Percentiles rank a stretch among this genome's conserved stretches.
Evolutionary conservation across 2,888 invertebrate genomes (phyloP).

Genomic region (Amphipoea oculea): DNA sequence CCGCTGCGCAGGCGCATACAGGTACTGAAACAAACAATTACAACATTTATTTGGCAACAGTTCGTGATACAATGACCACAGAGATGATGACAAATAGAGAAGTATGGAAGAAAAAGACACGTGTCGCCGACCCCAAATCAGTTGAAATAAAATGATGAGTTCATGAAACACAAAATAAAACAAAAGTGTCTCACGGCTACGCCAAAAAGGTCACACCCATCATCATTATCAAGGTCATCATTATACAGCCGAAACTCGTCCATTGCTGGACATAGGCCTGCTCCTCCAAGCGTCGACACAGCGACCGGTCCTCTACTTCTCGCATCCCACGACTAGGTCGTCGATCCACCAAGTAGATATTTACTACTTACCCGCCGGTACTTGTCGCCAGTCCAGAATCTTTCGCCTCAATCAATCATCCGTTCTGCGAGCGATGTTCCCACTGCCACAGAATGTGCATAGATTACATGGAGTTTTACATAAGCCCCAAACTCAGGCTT

Average conservation of each 20-base stretch:
- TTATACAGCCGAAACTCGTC: no score
- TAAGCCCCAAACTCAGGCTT: no score
- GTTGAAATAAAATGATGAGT: not conserved
- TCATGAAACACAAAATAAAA: not conserved
- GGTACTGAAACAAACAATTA: slow-evolving; percentile 56
- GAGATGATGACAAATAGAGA: not conserved
- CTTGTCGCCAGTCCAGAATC: not conserved
- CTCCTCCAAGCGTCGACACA: no score
- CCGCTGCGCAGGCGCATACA: slow-evolving; percentile 82
- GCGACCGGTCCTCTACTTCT: not conserved
- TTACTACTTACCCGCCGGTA: not conserved
- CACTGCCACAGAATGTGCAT: not conserved
- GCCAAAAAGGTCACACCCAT: no score
- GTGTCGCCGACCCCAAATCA: no score
- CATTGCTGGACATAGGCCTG: no score
- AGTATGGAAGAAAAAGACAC: not conserved
- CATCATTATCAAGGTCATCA: no score
- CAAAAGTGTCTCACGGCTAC: no score
- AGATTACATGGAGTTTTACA: no score
- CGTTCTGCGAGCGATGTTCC: not conserved
- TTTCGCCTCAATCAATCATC: not conserved
- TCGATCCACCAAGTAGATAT: not conserved
- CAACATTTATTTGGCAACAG: not conserved
- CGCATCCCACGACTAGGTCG: not conserved
- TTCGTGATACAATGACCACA: not conserved